Base-by-base conservation (phyloP, 2,797 vertebrate genomes). In the Melanotaenia pygmaea region DNA sequence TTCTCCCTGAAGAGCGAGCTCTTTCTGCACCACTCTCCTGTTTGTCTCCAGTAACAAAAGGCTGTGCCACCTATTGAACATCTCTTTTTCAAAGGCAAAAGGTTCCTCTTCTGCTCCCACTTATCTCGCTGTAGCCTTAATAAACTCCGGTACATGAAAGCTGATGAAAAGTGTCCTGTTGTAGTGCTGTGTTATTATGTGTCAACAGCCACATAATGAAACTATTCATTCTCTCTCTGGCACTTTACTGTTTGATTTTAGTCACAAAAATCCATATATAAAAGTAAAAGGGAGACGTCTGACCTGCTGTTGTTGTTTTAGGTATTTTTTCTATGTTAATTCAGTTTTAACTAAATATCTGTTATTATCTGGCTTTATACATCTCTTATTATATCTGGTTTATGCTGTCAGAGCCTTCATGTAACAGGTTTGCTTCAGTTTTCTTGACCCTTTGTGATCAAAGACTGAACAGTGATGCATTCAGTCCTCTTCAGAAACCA, bases 1-100 rank as follows among this genome's bases (percentile, higher is more conserved):
- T 92, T 92, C 81, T 92, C 76, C 67, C 83, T 68, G 59, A 89
- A 91, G 87, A 87, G 84, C 81, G 77, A 90, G 90, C 90, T 77
- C 76, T 91, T 72, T 76, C 72, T 63, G 73, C 60, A 69, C 69
- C 69, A 43, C 77, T 89, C 82, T 84, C 47, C 64, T 64, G 76
- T 59, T 76, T 71, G 65, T 84, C 78, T 69, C 68, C 61, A 47
- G 62, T 79, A 76, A 77, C 12, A 13, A 79, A 81, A 71, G 63
- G 47, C 66, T 1, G 16, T 2, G 26, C 43, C 73, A 68, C 69
- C 67, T 70, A 70, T 83, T 37, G 28, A 81, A 72, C 59, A 58
- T 77, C 66, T 61, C 75, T 37, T 80, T 81, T 71, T n/a, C 64
- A 82, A 79, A 57, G 50, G 47, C 37, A 22, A 10, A 72, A 57